Conservation (phyloP, 2,888 invertebrate species). For the Ichneumoninae sp. region DNA sequence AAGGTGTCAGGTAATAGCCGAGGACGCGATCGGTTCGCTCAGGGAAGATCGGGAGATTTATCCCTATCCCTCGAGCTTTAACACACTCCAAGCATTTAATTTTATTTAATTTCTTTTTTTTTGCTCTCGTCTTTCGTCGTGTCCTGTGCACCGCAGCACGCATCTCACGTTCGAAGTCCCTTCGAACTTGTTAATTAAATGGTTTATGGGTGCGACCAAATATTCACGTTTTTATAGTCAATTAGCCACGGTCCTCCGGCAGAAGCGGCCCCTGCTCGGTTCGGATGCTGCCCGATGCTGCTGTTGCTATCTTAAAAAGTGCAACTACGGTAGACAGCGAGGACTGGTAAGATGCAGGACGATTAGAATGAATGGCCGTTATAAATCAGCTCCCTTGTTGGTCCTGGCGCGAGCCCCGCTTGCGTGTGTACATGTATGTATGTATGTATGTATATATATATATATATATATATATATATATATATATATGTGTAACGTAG, state of each 20-base stretch:
- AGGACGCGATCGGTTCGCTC: neutral
- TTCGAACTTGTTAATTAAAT: conserved; percentile 79
- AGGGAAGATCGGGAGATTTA: conserved; percentile 33
- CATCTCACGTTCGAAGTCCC: conserved; percentile 47
- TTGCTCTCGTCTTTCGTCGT: conserved; percentile 33
- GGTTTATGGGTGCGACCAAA: conserved; percentile 79
- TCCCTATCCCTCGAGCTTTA: conserved; percentile 30
- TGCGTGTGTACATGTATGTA: conserved; percentile 29
- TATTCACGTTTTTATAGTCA: conserved; percentile 81
- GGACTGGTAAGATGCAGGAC: conserved; percentile 78
- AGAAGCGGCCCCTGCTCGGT: conserved; percentile 27
- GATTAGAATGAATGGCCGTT: conserved; percentile 82
- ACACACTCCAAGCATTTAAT: conserved; percentile 20
- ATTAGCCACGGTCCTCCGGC: conserved; percentile 76
- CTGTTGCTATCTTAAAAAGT: conserved; percentile 76
- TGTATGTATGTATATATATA: conserved; percentile 5
- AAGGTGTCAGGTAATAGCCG: conserved; percentile 1
- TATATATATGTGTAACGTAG: neutral
- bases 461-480: conserved; percentile 9
- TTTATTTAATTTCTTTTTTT: neutral
- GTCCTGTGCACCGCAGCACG: conserved; percentile 54
- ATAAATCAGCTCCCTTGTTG: conserved; percentile 81
- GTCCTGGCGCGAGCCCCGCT: conserved; percentile 59
- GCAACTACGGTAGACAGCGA: conserved; percentile 76
- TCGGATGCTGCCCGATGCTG: conserved; percentile 49